Base-by-base conservation (phyloP, 2,888 invertebrate genomes). In the Oscheius sp. region DNA sequence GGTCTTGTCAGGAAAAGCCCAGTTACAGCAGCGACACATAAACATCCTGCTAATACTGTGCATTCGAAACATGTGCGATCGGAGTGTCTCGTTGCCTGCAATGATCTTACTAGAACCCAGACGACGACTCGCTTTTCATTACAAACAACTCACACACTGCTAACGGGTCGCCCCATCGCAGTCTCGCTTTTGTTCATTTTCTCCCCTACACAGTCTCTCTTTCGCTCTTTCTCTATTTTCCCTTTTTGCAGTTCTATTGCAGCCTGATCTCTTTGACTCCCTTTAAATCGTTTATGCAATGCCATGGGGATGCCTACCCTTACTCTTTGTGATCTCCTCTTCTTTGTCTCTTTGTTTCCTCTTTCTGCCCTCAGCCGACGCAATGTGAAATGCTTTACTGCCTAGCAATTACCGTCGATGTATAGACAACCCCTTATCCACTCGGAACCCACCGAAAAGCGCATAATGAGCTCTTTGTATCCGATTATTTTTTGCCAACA, bases 11-110 rank as follows among this genome's bases (percentile, higher is more conserved):
- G 86, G 86, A 61, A 87, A 87, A 27, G 86, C 86, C 86, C 86
- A 88, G 75, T 88, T 88, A 74, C 88, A 88, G 76, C 88, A 88
- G n/a, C 74, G 49, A 25, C 88, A 88, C 85, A 88, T 87, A 80
- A 88, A 88, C 86, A 87, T 88, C 72, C 88, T 79, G 27, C 86
- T 84, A 55, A 88, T 88, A 73, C 84, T 82, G 77, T 88, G 88
- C 68, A 83, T 77, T 23, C 84, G 84, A 74, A 82, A 86, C 88
- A 88, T 88, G 76, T 88, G 88, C 35, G 85, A 81, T 16, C 87
- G 87, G 7, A 88, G 85, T 2, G 87, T 87, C 61, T 88, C 88
- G 72, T 86, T 88, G 81, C 85, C 88, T 88, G 80, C 66, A 85
- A 80, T 13, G 27, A 35, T 18, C 18, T 41, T n/a, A n/a, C n/a